These are phyloP conservation scores for Fregata magnificens DNA, from an alignment of 2,113 vertebrate species.

Conservation along the genomic window DNA sequence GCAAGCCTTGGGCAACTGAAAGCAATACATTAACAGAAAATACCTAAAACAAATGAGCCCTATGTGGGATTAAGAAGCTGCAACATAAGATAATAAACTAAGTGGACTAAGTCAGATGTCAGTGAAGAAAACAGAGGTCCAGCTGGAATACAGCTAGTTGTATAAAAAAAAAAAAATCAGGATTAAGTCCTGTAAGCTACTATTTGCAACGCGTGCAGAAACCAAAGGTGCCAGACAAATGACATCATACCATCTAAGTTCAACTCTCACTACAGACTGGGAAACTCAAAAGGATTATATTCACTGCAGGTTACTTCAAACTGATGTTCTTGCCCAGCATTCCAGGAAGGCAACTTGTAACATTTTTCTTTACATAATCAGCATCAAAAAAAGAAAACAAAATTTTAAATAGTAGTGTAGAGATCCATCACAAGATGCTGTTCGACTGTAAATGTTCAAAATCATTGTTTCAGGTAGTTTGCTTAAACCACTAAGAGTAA, in stretches of 20 bases:
- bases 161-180: background rate
- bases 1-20: background rate
- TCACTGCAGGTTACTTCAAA: background rate
- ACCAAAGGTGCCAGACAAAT: constrained; percentile 25
- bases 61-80: background rate
- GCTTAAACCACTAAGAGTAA: background rate
- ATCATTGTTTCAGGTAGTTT: background rate
- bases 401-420: background rate
- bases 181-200: constrained; percentile 10
- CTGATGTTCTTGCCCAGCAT: background rate
- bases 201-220: constrained; percentile 26
- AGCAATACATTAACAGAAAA: background rate
- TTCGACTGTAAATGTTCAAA: background rate
- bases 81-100: background rate
- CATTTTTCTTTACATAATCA: background rate
- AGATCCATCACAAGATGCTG: background rate
- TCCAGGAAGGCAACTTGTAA: background rate
- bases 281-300: background rate
- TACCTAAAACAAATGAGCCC: background rate
- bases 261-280: background rate
- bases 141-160: background rate
- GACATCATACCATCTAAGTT: background rate
- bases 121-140: background rate
- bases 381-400: background rate
- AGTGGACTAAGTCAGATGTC: background rate